Base-by-base conservation (phyloP, 2,113 vertebrate species). In the Tretioscincus oriximinensis region DNA sequence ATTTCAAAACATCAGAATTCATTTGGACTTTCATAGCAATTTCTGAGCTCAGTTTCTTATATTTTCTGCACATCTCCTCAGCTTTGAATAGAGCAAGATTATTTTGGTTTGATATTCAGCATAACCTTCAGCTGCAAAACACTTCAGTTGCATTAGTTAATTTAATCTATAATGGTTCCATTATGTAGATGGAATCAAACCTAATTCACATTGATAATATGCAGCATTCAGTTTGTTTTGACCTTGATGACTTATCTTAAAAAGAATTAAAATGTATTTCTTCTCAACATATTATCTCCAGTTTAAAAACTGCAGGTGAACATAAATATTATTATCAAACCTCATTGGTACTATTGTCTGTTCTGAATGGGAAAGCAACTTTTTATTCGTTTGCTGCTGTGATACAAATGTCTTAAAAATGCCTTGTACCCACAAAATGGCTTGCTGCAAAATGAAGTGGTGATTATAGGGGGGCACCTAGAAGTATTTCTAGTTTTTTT, bases 91-190 rank as follows among this genome's bases (percentile, higher is more conserved):
- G 69, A 60, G 0, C 21, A 8, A 7, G 63, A 41, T 24, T 51
- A 20, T 5, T 68, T 4, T 47, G 68, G 77, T 71, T 1, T 67
- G 67, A 68, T 28, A 54, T 81, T 45, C 35, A 3, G 0, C 31
- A 49, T 21, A 12, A n/a, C 67, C 76, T 54, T 4, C 0, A 0
- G 9, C 72, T 3, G 3, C 35, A 76, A 77, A 76, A n/a, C 81
- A 76, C 0, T 9, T 20, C n/a, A 31, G 2, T 2, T 20, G 6
- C 0, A n/a, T 24, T 85, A 28, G 9, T 47, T 0, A 0, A 83
- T n/a, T 29, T 6, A 14, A 35, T 64, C 77, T 58, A 63, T 29
- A 45, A 0, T 2, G 16, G 47, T 6, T 77, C 76, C 67, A n/a
- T 1, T 35, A 82, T n/a, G 26, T 64, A 41, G 5, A 73, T 73